Base-by-base conservation (phyloP, 2,113 vertebrate species). In the Serinus canaria region DNA sequence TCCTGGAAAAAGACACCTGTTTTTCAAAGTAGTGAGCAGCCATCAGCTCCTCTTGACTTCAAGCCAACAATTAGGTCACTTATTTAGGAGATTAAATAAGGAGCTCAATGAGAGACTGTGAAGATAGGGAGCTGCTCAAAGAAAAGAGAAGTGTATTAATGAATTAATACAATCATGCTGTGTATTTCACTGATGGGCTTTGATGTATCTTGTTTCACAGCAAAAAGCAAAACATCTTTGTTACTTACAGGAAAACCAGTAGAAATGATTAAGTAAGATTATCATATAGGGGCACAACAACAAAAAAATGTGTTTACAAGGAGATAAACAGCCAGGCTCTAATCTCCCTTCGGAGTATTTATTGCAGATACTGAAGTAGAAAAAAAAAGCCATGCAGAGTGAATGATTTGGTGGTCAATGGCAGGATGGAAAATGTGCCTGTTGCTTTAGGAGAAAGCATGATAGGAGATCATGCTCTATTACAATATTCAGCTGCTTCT, bases 51-150 rank as follows among this genome's bases (percentile, higher is more conserved):
- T 87, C 86, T 81, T 95, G 86, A 87, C 56, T 84, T 81, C 31
- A 35, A 49, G 90, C 93, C 84, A 94, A 88, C 70, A 55, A 83
- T 95, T 94, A 92, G 82, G 79, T 96, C 87, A 88, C 59, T 95
- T 97, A 49, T 69, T 86, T 83, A 81, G 76, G 76, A 92, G 79
- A 77, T 93, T 18, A 91, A 94, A 83, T 83, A 86, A 88, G 88
- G 64, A 90, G n/a, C 90, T 92, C 59, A 74, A 22, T 88, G 79
- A 83, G 73, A 77, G 56, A 47, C 79, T 81, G 64, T 11, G 3
- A 74, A 90, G 92, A 83, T 70, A 52, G 72, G 67, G 75, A 87
- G 46, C 58, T 84, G 41, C 87, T 82, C 66, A 53, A 78, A 66
- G 47, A 49, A 56, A 91, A 69, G 87, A 76, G 81, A 47, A 69